These are phyloP conservation scores for Tipula helvola DNA, from an alignment of 2,888 invertebrate genomes.

Conservation along the genomic window DNA sequence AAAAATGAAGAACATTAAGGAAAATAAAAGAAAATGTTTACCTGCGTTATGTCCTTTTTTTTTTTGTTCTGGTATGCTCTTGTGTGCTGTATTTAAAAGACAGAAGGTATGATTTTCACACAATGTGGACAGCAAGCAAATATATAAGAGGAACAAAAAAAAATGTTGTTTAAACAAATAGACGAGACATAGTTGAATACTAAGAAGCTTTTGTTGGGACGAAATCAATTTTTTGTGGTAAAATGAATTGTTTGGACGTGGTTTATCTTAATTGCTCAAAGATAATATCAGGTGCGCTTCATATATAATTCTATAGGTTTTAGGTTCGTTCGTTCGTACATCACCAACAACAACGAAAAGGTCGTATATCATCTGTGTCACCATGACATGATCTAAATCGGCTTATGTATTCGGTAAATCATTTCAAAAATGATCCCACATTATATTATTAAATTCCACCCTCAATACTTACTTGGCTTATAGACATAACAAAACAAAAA, in stretches of 20 bases:
- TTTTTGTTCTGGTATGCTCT: not conserved
- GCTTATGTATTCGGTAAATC: not conserved
- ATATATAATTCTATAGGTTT: not conserved
- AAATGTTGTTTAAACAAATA: not conserved
- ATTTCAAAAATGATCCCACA: not conserved
- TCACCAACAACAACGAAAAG: not conserved
- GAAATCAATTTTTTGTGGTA: not conserved
- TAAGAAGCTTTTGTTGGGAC: not conserved
- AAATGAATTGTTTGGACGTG: not conserved
- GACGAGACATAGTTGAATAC: not conserved
- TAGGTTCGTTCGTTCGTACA: not conserved
- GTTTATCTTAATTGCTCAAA: not conserved
- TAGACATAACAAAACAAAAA: not conserved
- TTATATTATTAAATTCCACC: not conserved
- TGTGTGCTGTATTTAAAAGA: not conserved
- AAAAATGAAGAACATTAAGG: not conserved
- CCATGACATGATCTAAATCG: not conserved
- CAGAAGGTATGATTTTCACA: constrained; percentile 4
- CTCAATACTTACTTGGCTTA: not conserved
- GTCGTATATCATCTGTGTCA: not conserved
- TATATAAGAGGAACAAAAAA: not conserved
- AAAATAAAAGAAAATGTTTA: not conserved
- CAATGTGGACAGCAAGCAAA: not conserved
- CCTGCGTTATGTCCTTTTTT: not conserved
- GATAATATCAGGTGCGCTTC: not conserved